Evolutionary conservation across 2,113 vertebrate genomes (phyloP).

Genomic region (Halichoeres trimaculatus): DNA sequence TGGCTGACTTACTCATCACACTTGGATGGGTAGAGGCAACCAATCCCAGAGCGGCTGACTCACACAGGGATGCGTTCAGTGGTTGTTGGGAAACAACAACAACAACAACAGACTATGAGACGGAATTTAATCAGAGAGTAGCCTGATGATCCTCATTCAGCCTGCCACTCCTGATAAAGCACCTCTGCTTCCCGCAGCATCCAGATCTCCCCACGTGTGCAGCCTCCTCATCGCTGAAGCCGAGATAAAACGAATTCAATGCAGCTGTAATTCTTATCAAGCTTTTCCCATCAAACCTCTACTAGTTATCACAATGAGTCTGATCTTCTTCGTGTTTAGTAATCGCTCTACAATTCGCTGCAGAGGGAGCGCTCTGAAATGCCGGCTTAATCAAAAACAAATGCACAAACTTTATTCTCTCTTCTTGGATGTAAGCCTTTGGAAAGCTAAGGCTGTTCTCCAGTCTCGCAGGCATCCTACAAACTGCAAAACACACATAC

Average conservation of each 20-base stretch:
- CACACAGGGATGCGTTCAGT: constrained; percentile 47
- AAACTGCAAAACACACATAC: constrained; percentile 71
- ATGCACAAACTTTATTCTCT: constrained; percentile 34
- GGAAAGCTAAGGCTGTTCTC: constrained; percentile 22
- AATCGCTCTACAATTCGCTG: constrained; percentile 57
- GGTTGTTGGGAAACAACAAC: constrained; percentile 60
- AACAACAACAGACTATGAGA: constrained; percentile 60
- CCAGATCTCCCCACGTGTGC: constrained; percentile 6
- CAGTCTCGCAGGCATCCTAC: constrained; percentile 58
- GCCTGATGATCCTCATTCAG: constrained; percentile 69
- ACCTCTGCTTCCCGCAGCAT: constrained; percentile 39
- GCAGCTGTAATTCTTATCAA: constrained; percentile 51
- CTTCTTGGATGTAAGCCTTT: constrained; percentile 20
- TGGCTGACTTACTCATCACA: constrained; percentile 62
- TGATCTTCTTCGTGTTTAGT: constrained; percentile 56
- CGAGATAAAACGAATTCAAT: constrained; percentile 48
- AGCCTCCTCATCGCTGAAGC: constrained; percentile 28
- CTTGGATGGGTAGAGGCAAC: constrained; percentile 64
- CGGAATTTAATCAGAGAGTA: constrained; percentile 69
- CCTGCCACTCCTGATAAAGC: constrained; percentile 73
- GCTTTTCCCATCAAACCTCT: constrained; percentile 49
- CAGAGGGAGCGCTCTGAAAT: constrained; percentile 45
- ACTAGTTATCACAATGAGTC: constrained; percentile 36
- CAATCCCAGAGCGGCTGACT: constrained; percentile 60
- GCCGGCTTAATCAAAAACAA: constrained; percentile 72